Evolutionary conservation across 2,888 invertebrate species (phyloP).

Genomic region (Epirrhoe alternata): DNA sequence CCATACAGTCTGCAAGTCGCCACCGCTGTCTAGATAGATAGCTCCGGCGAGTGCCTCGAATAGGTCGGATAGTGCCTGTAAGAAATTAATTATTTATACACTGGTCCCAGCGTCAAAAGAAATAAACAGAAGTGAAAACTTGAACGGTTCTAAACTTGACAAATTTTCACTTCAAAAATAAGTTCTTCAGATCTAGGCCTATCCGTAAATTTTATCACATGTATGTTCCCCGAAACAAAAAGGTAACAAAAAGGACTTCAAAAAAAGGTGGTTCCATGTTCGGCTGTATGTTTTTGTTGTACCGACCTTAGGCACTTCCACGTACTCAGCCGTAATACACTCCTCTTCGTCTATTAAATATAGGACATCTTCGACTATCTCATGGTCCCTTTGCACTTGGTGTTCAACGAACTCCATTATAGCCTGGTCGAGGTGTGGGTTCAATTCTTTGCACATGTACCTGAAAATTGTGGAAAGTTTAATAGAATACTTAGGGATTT

Average conservation of each 20-base stretch:
- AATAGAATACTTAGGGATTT: too few species aligned
- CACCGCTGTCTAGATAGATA: constrained; percentile 93
- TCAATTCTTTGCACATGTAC: constrained; percentile 70
- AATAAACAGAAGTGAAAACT: too few species aligned
- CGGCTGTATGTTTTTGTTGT: not conserved
- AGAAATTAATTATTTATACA: not conserved
- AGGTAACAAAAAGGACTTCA: too few species aligned
- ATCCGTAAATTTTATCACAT: too few species aligned
- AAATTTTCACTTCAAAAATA: too few species aligned
- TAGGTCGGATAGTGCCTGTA: constrained; percentile 94
- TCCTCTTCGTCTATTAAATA: constrained; percentile 88
- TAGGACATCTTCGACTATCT: constrained; percentile 88
- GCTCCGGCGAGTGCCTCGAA: constrained; percentile 97
- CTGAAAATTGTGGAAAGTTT: constrained; percentile 47
- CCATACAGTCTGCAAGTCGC: constrained; percentile 91
- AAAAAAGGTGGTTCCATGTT: too few species aligned
- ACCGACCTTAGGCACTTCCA: constrained; percentile 94
- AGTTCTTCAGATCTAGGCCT: too few species aligned
- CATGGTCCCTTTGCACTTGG: constrained; percentile 85
- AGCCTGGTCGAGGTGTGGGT: constrained; percentile 65
- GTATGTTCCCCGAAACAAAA: too few species aligned
- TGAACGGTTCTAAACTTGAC: too few species aligned
- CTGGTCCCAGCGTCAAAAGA: too few species aligned
- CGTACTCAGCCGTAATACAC: constrained; percentile 88
- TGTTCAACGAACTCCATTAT: constrained; percentile 86